These are phyloP conservation scores for Pachyramphus minor DNA, from an alignment of 2,113 vertebrate species.

Conservation along the genomic window DNA sequence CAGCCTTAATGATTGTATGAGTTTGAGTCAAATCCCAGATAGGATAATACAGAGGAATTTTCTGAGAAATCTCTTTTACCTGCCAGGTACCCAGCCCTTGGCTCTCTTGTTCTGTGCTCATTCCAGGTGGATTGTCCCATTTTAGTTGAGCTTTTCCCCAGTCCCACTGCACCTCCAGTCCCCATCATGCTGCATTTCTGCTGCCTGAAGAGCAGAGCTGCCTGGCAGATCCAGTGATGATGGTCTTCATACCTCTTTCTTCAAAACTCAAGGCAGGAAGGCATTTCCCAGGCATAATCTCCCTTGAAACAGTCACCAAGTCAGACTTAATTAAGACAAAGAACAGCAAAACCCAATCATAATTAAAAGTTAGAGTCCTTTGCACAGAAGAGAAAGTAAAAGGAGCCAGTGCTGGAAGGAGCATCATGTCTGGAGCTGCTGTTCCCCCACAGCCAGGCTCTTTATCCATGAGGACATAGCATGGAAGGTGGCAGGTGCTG, in stretches of 20 bases:
- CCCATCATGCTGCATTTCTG: neutral
- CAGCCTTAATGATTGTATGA: neutral
- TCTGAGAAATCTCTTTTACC: neutral
- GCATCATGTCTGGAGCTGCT: neutral
- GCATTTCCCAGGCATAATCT: slow-evolving; percentile 14
- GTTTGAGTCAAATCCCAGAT: neutral
- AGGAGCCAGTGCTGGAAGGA: neutral
- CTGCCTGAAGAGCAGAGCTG: neutral
- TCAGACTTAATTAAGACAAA: slow-evolving; percentile 65
- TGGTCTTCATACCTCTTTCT: neutral
- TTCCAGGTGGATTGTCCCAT: neutral
- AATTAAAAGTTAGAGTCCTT: slow-evolving; percentile 32
- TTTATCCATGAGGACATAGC: neutral
- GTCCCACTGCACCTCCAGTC: neutral
- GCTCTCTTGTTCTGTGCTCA: neutral
- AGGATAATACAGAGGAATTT: neutral
- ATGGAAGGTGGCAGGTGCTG: neutral
- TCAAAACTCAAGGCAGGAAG: slow-evolving; percentile 11
- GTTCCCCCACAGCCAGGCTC: neutral
- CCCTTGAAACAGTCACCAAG: slow-evolving; percentile 26
- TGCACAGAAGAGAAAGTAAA: neutral
- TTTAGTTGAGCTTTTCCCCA: neutral
- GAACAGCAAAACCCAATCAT: slow-evolving; percentile 26
- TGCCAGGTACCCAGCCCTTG: neutral
- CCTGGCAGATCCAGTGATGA: neutral